Evolutionary conservation across 2,888 invertebrate species (phyloP).

Genomic region (Agonopterix arenella): DNA sequence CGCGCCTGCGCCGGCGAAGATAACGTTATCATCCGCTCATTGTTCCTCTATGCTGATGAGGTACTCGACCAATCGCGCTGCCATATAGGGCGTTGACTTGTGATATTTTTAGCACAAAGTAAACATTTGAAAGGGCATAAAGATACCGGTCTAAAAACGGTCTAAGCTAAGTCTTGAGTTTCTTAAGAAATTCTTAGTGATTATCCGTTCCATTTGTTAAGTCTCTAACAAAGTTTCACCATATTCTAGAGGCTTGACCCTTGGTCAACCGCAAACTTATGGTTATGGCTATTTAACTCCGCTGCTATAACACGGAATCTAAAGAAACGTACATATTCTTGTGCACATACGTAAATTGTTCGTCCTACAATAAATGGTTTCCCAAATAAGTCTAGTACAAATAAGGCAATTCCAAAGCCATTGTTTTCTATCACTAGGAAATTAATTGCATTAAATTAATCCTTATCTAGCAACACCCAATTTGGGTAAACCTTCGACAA

Average conservation of each 20-base stretch:
- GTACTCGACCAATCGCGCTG: conserved; percentile 45
- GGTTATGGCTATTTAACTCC: no score
- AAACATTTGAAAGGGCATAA: conserved; percentile 21
- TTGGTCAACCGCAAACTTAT: no score
- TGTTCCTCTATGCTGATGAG: conserved; percentile 60
- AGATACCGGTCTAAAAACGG: no score
- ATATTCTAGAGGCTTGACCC: no score
- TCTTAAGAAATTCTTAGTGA: no score
- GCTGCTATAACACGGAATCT: no score
- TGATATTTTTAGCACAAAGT: conserved; percentile 36
- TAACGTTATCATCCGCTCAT: conserved; percentile 74
- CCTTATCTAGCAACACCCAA: conserved; percentile 17
- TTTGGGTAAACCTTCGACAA: conserved; percentile 11
- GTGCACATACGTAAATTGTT: no score
- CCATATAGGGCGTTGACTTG: conserved; percentile 55
- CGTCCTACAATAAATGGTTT: background rate
- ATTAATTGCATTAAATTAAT: conserved; percentile 16
- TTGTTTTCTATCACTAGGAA: conserved; percentile 17
- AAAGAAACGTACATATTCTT: no score
- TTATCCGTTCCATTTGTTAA: no score
- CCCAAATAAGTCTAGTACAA: conserved; percentile 7
- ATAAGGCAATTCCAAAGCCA: conserved; percentile 25
- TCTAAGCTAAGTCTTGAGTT: no score
- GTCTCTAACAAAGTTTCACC: no score
- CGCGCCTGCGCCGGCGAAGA: conserved; percentile 36